Evolutionary conservation across 2,888 invertebrate genomes (phyloP).

Genomic region (Ashinkailepas kermadecensis): DNA sequence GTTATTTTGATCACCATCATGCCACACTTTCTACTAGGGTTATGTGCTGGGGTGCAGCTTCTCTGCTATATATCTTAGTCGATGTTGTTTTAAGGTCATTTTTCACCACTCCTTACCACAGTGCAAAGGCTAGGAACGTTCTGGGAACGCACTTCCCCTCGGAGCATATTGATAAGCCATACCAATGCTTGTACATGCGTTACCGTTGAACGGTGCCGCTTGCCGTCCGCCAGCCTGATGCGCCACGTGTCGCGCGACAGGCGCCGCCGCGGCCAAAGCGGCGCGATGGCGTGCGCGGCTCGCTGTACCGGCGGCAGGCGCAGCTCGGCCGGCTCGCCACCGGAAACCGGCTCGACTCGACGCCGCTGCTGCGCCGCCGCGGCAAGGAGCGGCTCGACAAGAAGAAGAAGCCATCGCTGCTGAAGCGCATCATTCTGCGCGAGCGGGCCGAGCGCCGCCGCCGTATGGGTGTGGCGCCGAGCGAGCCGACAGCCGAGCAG

Average conservation of each 20-base stretch:
- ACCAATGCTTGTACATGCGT: no score
- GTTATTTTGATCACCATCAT: no score
- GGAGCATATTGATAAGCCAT: no score
- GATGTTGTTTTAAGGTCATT: no score
- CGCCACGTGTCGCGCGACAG: not conserved
- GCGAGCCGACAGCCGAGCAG: not conserved
- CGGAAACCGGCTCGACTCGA: conserved; percentile 12
- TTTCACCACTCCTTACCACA: no score
- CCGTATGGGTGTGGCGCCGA: not conserved
- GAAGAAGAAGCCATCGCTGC: conserved; percentile 43
- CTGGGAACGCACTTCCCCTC: no score
- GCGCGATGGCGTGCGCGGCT: not conserved
- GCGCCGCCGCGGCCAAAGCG: not conserved
- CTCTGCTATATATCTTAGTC: no score
- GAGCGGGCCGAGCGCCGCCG: conserved; percentile 29
- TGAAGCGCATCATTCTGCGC: conserved; percentile 37
- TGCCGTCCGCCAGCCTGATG: no score
- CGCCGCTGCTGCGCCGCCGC: conserved; percentile 32
- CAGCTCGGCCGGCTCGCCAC: not conserved
- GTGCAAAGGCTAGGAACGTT: no score
- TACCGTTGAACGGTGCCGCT: no score
- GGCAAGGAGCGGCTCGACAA: conserved; percentile 44
- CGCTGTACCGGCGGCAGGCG: not conserved
- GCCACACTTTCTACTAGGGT: no score
- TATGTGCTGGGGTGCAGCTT: no score